Evolutionary conservation across 92 coral and sea anemone genomes (phyloP).

Genomic region (Phenganax marumi): DNA sequence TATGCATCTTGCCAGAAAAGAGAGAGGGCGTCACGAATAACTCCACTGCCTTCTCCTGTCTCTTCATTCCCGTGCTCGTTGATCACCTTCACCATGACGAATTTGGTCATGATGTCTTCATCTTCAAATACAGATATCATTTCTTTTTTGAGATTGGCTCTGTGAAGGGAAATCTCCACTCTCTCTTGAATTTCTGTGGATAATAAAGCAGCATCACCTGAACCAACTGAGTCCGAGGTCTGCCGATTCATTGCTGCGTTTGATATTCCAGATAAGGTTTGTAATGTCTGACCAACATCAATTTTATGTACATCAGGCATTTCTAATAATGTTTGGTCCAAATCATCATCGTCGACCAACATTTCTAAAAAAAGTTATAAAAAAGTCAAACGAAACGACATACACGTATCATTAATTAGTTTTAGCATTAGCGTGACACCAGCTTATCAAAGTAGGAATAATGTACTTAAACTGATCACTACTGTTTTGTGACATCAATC

Average conservation of each 20-base stretch:
- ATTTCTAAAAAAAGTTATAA: too few species aligned
- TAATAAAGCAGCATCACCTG: not conserved
- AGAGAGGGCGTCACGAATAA: conserved; percentile 1
- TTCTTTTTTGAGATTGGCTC: conserved; percentile 11
- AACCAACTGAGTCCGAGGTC: not conserved
- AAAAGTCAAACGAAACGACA: too few species aligned
- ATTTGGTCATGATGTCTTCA: conserved; percentile 26
- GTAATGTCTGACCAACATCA: too few species aligned
- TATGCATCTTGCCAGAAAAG: conserved; percentile 19
- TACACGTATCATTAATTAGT: too few species aligned
- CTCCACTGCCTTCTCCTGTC: conserved; percentile 12
- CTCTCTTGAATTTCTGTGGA: not conserved
- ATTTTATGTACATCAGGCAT: too few species aligned
- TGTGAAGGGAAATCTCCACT: not conserved
- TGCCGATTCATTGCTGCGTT: not conserved
- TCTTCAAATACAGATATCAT: not conserved
- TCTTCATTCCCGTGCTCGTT: conserved; percentile 8
- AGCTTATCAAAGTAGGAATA: too few species aligned
- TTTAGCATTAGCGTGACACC: too few species aligned
- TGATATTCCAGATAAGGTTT: too few species aligned
- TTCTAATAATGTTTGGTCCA: too few species aligned
- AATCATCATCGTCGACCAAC: too few species aligned
- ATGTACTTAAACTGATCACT: too few species aligned
- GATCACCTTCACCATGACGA: conserved; percentile 4
- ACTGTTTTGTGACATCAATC: too few species aligned